Percentiles rank a stretch among this genome's conserved stretches.
Evolutionary conservation across 2,797 vertebrate species (phyloP).

Genomic region (Neopelma chrysocephalum): DNA sequence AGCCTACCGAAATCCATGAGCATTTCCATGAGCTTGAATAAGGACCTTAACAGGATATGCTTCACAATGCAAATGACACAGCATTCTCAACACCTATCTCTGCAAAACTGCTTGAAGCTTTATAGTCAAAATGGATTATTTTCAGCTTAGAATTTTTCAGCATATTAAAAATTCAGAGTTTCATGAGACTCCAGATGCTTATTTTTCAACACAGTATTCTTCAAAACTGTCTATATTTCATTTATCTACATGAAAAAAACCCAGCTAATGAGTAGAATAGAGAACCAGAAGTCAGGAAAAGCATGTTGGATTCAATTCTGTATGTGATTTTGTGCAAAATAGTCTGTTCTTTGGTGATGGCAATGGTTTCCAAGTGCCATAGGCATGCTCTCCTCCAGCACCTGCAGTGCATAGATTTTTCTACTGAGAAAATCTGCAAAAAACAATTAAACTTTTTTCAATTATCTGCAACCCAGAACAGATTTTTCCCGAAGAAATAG

Average conservation of each 20-base stretch:
- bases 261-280: not conserved
- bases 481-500: not conserved
- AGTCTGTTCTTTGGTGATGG: not conserved
- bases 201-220: not conserved
- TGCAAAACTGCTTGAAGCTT: slow-evolving; percentile 12
- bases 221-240: not conserved
- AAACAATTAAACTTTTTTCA: not conserved
- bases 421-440: not conserved
- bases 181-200: not conserved
- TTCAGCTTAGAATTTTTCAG: not conserved
- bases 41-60: not conserved
- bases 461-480: not conserved
- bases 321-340: not conserved
- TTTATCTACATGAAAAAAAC: not conserved
- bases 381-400: not conserved
- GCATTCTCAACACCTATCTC: not conserved
- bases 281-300: not conserved
- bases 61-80: not conserved
- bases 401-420: not conserved
- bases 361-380: not conserved
- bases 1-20: not conserved
- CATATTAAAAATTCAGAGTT: not conserved
- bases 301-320: not conserved
- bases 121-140: not conserved
- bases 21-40: not conserved